Evolutionary conservation across 2,888 invertebrate species (phyloP), one percentile per base, ranked within the genome.

Genomic region (Cryptocheilus praepositus): DNA sequence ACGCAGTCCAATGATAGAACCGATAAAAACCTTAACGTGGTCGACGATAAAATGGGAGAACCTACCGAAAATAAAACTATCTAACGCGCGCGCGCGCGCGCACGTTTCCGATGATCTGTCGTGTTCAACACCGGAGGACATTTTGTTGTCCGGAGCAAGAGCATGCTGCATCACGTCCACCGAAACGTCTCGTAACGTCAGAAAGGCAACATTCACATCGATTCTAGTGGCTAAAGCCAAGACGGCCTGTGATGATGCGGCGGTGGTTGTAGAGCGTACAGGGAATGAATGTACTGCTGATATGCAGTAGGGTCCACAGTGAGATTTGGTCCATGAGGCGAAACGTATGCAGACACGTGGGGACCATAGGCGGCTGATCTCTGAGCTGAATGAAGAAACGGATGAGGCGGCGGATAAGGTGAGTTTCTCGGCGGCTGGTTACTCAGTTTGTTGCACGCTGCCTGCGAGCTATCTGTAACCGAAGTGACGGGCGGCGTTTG

Each of bases 281-380:
- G 76, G 56, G 88, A 88, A 77, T 88, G 88, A 67, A 88, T 67
- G 66, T 88, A 88, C 70, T 88, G 88, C 64, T 88, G 88, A 73
- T 88, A 88, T 59, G 87, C 87, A 18, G 88, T 80, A 7, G 88
- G 87, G 70, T 88, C 88, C 64, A 88, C 82, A 15, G 85, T 78
- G 2, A 88, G 58, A 63, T 88, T 88, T 15, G 88, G 82, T 22
- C 83, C 86, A 54, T 88, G 88, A 0, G 88, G 86, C 1, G 86
- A 73, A 2, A 88, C 88, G 61, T 88, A 88, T 7, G 88, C 77
- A 2, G 88, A 79, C 3, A 88, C 88, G 1, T 88, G 86, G 3
- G 88, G 86, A 0, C 84, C 88, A 36, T 88, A 88, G 19, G 85
- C 81, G 4, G 86, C 81, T 43, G 86, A 81, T 62, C 88, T 82